phyloP scores from a whole-genome alignment of 1,140 invertebrate genomes.

The Drosophila sp. region DNA sequence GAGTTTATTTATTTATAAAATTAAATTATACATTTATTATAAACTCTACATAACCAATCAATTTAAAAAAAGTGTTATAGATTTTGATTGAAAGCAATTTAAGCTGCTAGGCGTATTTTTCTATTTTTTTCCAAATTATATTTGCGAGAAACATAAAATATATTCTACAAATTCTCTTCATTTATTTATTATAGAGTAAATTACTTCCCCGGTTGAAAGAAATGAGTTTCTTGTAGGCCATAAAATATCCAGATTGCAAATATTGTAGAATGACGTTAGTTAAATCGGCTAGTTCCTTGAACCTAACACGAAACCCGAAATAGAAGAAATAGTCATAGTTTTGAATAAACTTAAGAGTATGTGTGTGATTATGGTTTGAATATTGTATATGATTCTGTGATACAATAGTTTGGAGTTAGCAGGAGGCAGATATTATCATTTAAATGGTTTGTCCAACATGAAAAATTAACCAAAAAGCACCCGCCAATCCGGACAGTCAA shows the following conservation, averaged over 20 bases:
- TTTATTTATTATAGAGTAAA: no score
- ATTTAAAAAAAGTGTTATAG: no score
- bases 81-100: no score
- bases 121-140: no score
- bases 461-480: slow-evolving; percentile 4
- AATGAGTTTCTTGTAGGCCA: slow-evolving; percentile 5
- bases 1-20: no score
- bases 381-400: slow-evolving; percentile 4
- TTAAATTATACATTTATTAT: no score
- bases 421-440: slow-evolving; percentile 66
- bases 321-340: slow-evolving; percentile 29
- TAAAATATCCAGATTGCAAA: slow-evolving; percentile 15
- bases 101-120: no score
- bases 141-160: no score
- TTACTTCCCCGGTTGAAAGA: no score
- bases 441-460: slow-evolving; percentile 43
- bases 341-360: slow-evolving; percentile 15
- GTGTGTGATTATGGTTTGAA: no score
- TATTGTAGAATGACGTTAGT: slow-evolving; percentile 29
- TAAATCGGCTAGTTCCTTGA: slow-evolving; percentile 71
- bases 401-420: slow-evolving; percentile 6
- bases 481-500: slow-evolving; percentile 55
- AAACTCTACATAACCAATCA: no score
- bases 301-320: slow-evolving; percentile 56
- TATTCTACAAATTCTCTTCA: no score